phyloP scores from a whole-genome alignment of 1,140 invertebrate genomes.

The Amyelois transitella region DNA sequence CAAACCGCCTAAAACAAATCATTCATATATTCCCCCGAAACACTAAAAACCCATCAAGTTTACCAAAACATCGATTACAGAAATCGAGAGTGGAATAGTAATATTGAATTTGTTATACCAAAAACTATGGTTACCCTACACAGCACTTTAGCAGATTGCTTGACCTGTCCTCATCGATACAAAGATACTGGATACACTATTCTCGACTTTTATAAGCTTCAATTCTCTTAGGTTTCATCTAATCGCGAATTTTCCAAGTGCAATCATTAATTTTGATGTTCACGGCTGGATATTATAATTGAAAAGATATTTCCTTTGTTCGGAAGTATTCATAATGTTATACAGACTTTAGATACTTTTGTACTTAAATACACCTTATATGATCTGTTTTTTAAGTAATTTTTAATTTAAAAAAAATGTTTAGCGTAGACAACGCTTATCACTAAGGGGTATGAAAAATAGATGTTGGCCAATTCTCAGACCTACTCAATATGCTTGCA shows the following conservation, averaged over 20 bases:
- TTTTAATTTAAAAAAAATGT: no score
- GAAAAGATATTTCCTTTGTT: not conserved
- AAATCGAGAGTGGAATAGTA: not conserved
- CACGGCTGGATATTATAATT: not conserved
- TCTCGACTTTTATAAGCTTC: not conserved
- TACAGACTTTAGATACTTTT: no score
- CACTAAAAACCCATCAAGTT: no score
- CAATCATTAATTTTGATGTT: not conserved
- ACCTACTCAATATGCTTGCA: no score
- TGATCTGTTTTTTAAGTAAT: no score
- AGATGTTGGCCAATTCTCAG: no score
- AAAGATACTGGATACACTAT: not conserved
- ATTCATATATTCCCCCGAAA: no score
- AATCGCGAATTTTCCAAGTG: not conserved
- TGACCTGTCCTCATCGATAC: not conserved
- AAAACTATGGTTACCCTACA: conserved; percentile 14
- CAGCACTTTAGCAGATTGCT: conserved; percentile 44
- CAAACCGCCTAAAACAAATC: no score
- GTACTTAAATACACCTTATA: no score
- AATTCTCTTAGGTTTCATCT: not conserved
- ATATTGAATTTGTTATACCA: not conserved
- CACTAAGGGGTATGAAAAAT: no score
- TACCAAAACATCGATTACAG: not conserved
- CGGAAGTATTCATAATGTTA: no score
- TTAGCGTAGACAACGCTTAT: no score